phyloP scores from a whole-genome alignment of 2,888 invertebrate species.

The Caenorhabditis virilis region DNA sequence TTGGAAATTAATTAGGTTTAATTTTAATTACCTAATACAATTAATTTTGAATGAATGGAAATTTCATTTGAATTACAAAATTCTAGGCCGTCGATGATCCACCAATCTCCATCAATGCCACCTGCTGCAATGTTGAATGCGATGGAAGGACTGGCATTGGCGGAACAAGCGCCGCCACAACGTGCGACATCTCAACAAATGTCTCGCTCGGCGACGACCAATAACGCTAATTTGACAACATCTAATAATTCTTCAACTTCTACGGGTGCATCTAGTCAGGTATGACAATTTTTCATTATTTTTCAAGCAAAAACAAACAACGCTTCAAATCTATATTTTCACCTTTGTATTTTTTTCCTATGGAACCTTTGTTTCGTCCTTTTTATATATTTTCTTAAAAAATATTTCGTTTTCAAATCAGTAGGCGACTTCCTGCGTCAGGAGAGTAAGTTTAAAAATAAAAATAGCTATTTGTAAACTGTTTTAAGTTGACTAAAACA shows the following conservation, averaged over 20 bases:
- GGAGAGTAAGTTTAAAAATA: too few relatives aligned
- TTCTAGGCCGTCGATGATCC: conserved; percentile 61
- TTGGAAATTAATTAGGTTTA: too few relatives aligned
- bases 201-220: conserved; percentile 66
- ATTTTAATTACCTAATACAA: too few relatives aligned
- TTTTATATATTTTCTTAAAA: too few relatives aligned
- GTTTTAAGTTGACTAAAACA: too few relatives aligned
- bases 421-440: too few relatives aligned
- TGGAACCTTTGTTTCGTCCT: background rate
- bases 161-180: conserved; percentile 16
- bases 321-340: background rate
- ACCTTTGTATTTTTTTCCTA: background rate
- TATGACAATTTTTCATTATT: conserved; percentile 5
- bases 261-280: conserved; percentile 44
- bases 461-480: too few relatives aligned
- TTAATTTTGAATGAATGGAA: too few relatives aligned
- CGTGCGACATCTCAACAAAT: conserved; percentile 51
- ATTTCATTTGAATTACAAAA: too few relatives aligned
- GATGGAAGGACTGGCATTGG: conserved; percentile 43
- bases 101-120: conserved; percentile 67
- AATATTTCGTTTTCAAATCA: too few relatives aligned
- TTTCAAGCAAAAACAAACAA: background rate
- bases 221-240: conserved; percentile 19
- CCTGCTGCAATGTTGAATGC: conserved; percentile 58
- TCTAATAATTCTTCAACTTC: conserved; percentile 11